These are phyloP conservation scores for Platysternon megacephalum DNA, from an alignment of 2,113 vertebrate genomes.

Conservation along the genomic window DNA sequence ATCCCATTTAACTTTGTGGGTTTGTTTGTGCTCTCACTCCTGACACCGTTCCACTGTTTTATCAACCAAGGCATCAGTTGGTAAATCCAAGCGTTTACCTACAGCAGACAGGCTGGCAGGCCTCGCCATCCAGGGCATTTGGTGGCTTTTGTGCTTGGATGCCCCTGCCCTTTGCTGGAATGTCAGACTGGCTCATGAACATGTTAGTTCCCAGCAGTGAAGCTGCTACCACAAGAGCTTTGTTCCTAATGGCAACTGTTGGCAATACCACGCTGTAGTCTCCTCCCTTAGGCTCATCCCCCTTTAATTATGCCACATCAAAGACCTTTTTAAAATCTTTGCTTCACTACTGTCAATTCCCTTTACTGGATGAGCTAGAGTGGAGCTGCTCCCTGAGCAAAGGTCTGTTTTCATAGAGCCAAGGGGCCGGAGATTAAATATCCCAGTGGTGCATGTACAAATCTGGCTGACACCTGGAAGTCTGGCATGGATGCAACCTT, in stretches of 20 bases:
- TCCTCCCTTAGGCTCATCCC: not conserved
- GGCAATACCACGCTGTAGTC: not conserved
- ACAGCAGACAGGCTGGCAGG: not conserved
- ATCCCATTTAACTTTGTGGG: not conserved
- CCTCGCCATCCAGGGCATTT: not conserved
- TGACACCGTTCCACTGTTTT: not conserved
- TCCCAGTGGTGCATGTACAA: not conserved
- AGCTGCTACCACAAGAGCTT: not conserved
- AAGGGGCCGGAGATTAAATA: not conserved
- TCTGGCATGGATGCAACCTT: not conserved
- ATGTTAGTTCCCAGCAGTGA: not conserved
- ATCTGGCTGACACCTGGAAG: accelerated
- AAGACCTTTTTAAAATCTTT: not conserved
- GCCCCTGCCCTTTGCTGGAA: constrained; percentile 8
- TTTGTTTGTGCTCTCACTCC: not conserved
- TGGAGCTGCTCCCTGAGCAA: not conserved
- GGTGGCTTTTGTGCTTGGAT: not conserved
- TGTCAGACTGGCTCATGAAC: not conserved
- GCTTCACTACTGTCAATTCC: not conserved
- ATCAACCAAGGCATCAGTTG: not conserved
- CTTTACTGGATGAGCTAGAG: not conserved
- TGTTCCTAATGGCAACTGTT: constrained; percentile 14
- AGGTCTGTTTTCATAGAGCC: not conserved
- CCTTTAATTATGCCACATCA: not conserved
- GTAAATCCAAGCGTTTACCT: not conserved